Base-by-base conservation (phyloP, 2,797 vertebrate genomes). In the Neosilurus hyrtlii region DNA sequence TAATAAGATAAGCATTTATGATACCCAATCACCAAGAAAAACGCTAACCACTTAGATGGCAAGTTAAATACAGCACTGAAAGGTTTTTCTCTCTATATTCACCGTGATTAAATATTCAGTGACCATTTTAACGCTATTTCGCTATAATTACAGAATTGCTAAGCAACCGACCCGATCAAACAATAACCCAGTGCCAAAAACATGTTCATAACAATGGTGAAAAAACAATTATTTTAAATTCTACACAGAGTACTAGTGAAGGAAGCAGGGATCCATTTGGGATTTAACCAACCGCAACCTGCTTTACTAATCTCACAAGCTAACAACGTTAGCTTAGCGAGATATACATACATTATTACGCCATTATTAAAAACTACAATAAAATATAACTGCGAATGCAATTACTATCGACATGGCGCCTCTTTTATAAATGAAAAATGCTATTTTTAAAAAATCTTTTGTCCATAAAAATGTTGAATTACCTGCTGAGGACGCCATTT, bases 401-500 rank as follows among this genome's bases (percentile, higher is more conserved):
- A 35, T 35, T 56, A 2, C 20, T 0, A 37, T 75, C 10, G 1
- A 4, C 6, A 57, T 37, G 0, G 15, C 14, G 0, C 1, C 16
- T 26, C 12, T 24, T n/a, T 24, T 12, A 16, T 26, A n/a, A 57
- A 15, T 22, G 3, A 11, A 8, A 10, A 75, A 57, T 59, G 3
- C 4, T 20, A 18, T 12, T 12, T 20, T 5, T 1, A 30, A 30
- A 30, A 30, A 30, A 30, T 30, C 30, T 30, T 30, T 30, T 30
- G 30, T 30, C 30, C 30, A 30, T 30, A 30, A 35, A 61, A 70
- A 12, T 51, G 63, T n/a, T 71, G 9, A 22, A 51, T 82, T 86
- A 89, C 89, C 89, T 81, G 88, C 84, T 90, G 94, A 94, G 80
- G 95, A 96, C 93, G 95, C 95, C 95, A 96, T 95, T 93, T 95